Evolutionary conservation across 1,140 invertebrate species (phyloP), one percentile per base, ranked within the genome.

Genomic region (Pseudomyrmex dendroicus): DNA sequence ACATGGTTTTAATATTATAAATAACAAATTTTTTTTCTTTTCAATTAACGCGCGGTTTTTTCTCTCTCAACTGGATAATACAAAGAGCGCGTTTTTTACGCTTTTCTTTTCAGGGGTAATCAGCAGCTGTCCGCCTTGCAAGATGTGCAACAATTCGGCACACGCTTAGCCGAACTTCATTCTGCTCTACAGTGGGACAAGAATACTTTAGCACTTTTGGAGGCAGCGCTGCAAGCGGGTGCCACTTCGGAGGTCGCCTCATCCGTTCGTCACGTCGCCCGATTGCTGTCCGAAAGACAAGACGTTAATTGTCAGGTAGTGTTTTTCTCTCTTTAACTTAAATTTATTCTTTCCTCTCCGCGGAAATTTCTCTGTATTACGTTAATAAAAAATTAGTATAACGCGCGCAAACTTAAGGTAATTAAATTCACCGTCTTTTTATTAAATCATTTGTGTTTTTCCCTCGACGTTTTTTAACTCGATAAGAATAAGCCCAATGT

Each of bases 201-300:
- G 83, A 95, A 96, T 87, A 96, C 96, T 56, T 91, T 96, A 35
- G 94, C 95, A 64, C 92, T 96, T 68, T 87, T 97, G 84, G 96
- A 97, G 90, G 94, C 94, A 48, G 95, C 95, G 2, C 89, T 96
- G 44, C 94, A 95, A 86, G 95, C 95, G 76, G 96, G 96, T 56
- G 95, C 95, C n/a, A 94, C 95, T 10, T 95, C 95, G 8, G 95
- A 96, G 20, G 94, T 95, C 0, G 96, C 96, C 9, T 95, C 96
- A 22, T 96, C 96, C 52, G 95, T 96, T 12, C 95, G 96, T 66
- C 95, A 96, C 87, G 96, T 97, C 17, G 96, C 96, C 2, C 95
- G 96, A 89, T 92, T 97, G 46, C 94, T 97, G 13, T 96, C 96
- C 9, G 96, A 97, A 89, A 96, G 95, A 87, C 94, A 95, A 62